Percentiles rank a stretch among this genome's conserved stretches.
phyloP scores from a whole-genome alignment of 2,113 vertebrate genomes.

The Caloenas nicobarica region DNA sequence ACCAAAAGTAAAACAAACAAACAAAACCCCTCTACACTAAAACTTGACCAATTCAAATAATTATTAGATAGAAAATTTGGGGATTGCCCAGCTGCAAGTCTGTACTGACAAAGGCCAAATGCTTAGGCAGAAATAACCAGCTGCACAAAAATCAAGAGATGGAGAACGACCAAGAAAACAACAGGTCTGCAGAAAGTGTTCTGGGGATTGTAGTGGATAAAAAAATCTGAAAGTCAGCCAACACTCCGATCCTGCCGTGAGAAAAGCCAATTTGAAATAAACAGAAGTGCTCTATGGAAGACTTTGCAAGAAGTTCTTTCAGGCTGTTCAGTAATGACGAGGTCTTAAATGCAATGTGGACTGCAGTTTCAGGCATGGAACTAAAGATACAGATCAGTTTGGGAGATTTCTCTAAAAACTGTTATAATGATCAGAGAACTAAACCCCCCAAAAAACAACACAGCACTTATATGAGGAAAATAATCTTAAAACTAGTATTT shows the following conservation, averaged over 20 bases:
- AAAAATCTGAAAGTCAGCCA: background rate
- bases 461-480: background rate
- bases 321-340: background rate
- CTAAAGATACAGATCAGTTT: background rate
- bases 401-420: background rate
- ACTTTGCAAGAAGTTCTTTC: background rate
- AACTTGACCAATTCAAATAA: background rate
- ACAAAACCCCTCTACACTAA: background rate
- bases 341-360: background rate
- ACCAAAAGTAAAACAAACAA: background rate
- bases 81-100: background rate
- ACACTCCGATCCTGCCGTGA: background rate
- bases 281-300: background rate
- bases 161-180: background rate
- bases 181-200: background rate
- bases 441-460: background rate
- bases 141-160: background rate
- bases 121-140: background rate
- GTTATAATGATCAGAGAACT: background rate
- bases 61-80: background rate
- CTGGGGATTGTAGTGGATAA: background rate
- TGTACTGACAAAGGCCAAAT: background rate
- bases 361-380: background rate
- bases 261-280: background rate
- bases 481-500: background rate